phyloP scores from a whole-genome alignment of 2,113 vertebrate species.

The Pelecanoides urinatrix region DNA sequence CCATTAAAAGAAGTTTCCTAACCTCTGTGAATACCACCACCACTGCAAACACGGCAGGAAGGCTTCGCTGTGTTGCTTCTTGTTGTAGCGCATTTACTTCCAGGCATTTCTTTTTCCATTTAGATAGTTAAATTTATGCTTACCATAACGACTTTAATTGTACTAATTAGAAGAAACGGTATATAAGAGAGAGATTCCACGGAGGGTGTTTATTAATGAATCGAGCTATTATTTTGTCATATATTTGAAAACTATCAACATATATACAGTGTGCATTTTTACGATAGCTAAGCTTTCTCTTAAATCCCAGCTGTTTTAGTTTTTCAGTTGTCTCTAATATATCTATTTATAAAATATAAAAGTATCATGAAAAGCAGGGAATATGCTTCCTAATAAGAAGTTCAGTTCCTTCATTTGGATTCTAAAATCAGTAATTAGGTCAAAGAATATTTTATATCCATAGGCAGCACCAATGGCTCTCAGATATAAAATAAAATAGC shows the following conservation, averaged over 20 bases:
- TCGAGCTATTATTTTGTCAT: background rate
- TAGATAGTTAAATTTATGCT: background rate
- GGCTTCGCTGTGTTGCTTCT: background rate
- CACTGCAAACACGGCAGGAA: fast-evolving
- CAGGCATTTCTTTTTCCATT: background rate
- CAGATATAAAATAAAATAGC: background rate
- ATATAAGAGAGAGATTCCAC: background rate
- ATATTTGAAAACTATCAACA: background rate
- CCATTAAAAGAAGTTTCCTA: background rate
- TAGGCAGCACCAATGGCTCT: background rate
- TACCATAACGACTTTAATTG: background rate
- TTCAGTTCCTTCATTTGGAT: background rate
- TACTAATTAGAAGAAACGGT: background rate
- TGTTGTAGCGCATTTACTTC: background rate
- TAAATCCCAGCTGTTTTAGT: background rate
- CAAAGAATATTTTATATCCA: background rate
- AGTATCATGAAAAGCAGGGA: background rate
- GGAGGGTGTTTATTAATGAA: background rate
- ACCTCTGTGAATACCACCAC: background rate
- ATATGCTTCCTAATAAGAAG: background rate
- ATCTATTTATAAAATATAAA: background rate
- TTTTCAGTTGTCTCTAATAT: background rate
- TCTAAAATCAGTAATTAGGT: constrained; percentile 4
- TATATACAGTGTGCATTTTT: background rate
- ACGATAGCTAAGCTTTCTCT: background rate